Percentiles rank a stretch among this genome's conserved stretches.
Evolutionary conservation across 1,140 invertebrate species (phyloP).

Genomic region (Dreissena rostriformis): DNA sequence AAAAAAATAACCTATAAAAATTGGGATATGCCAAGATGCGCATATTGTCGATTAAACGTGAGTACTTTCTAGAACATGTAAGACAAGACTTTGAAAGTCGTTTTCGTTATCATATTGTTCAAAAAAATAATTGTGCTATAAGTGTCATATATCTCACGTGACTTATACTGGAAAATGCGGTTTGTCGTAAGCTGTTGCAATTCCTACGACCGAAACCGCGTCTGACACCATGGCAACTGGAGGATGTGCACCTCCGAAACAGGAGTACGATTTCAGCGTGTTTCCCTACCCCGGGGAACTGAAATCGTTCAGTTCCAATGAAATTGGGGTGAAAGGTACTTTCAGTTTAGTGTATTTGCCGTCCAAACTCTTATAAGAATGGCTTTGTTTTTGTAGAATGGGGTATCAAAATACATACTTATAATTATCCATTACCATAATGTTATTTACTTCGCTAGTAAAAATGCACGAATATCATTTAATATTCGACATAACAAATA

Average conservation of each 20-base stretch:
- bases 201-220: background rate
- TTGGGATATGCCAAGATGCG: background rate
- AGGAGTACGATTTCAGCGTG: constrained; percentile 49
- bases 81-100: background rate
- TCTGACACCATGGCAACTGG: background rate
- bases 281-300: constrained; percentile 53
- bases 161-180: background rate
- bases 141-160: too few relatives aligned
- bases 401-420: too few relatives aligned
- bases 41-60: background rate
- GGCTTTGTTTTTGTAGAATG: too few relatives aligned
- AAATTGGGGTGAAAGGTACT: constrained; percentile 66
- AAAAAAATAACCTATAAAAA: too few relatives aligned
- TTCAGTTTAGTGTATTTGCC: too few relatives aligned
- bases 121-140: background rate
- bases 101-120: background rate
- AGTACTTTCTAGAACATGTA: background rate
- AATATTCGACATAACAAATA: too few relatives aligned
- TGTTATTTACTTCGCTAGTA: too few relatives aligned
- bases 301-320: constrained; percentile 61
- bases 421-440: too few relatives aligned
- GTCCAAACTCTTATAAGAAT: too few relatives aligned
- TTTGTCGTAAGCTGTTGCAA: background rate
- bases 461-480: too few relatives aligned
- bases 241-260: background rate